Evolutionary conservation across 1,140 invertebrate genomes (phyloP), one percentile per base, ranked within the genome.

Genomic region (Holotrichia oblita): DNA sequence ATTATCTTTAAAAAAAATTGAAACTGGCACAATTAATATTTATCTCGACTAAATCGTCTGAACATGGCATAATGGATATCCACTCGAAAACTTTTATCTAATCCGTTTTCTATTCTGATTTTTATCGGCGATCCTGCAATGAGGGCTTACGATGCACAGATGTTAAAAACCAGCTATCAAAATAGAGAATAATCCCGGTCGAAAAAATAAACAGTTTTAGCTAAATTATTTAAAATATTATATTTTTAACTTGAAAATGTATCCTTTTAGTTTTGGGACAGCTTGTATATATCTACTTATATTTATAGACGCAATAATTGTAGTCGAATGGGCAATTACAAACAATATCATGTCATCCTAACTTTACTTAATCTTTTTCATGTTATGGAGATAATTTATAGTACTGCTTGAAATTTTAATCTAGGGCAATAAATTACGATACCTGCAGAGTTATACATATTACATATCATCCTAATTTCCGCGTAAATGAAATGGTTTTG

Each of bases 1-100:
- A 55, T 55, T 55, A 55, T 55, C 48, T 55, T 55, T n/a, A 17
- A 55, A 55, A 55, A 55, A 55, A 55, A 55, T 55, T 55, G 48
- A 55, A n/a, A 17, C 48, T 55, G 48, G 48, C 14, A 55, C 48
- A 55, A 55, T 55, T 55, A 55, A 55, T 17, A 17, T 55, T 55
- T 55, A 55, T 55, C 48, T 55, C 48, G 48, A 17, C 48, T 17
- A 17, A 55, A 55, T 55, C 17, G 17, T n/a, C 48, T 6, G 48
- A n/a, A n/a, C 48, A 17, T 7, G 14, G n/a, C 17, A 55, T 55
- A 55, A 55, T 17, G 48, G 17, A 55, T 17, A 3, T 17, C 6
- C 14, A 55, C 48, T 55, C 48, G 48, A 55, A 55, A n/a, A 17
- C 27, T 2, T 34, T 17, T 55, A 55, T 55, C 48, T 55, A 17